Evolutionary conservation across 2,797 vertebrate species (phyloP).

Genomic region (Chlorospingus semifuscus): DNA sequence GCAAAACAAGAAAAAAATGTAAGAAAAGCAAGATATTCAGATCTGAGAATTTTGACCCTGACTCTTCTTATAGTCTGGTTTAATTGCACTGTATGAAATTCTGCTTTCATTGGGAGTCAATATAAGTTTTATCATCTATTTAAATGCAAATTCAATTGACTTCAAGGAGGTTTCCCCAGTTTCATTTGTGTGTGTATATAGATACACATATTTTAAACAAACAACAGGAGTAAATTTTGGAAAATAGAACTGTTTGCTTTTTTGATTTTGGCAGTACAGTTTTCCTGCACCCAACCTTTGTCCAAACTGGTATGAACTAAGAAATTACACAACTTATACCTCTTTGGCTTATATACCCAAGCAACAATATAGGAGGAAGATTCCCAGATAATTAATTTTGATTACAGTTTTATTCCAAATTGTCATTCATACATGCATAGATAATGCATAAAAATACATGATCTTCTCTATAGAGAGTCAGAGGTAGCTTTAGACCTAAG

Average conservation of each 20-base stretch:
- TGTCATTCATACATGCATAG: not conserved
- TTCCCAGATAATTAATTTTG: not conserved
- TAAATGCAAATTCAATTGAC: not conserved
- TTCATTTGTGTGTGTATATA: rapidly evolving
- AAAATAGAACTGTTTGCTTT: not conserved
- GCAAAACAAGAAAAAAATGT: not conserved
- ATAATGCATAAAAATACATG: not conserved
- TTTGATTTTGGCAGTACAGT: not conserved
- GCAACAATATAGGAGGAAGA: not conserved
- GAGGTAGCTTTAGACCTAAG: not conserved
- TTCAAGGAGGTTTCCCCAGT: not conserved
- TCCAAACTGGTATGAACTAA: not conserved
- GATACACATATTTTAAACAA: not conserved
- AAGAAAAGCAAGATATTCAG: not conserved
- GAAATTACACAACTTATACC: not conserved
- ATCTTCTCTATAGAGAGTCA: not conserved
- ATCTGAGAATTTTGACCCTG: not conserved
- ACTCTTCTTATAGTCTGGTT: not conserved
- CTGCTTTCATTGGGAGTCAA: not conserved
- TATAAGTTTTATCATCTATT: not conserved
- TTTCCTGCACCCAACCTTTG: not conserved
- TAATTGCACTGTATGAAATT: not conserved
- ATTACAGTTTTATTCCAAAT: not conserved
- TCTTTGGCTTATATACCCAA: not conserved
- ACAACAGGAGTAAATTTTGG: not conserved